Base-by-base conservation (phyloP, 1,140 invertebrate genomes). In the Temnothorax nylanderi region DNA sequence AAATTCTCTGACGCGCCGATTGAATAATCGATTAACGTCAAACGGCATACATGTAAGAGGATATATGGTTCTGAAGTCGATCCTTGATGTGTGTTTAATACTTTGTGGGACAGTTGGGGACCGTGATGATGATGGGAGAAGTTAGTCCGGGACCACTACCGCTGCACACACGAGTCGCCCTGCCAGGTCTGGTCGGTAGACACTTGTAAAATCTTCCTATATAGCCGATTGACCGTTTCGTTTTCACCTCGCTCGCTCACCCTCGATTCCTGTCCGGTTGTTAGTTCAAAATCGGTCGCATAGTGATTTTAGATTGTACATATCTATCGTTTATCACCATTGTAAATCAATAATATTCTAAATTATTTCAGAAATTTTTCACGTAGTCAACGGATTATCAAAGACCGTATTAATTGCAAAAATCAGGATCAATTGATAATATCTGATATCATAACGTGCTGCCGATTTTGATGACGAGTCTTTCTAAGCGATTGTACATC, bases 91-190 rank as follows among this genome's bases (percentile, higher is more conserved):
- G 87, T 89, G 89, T 94, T 92, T 93, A 92, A 92, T 94, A 93
- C 91, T 94, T 94, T 93, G 89, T 93, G 94, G 91, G 91, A 90
- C 93, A 94, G 93, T 91, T 94, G 91, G 94, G 87, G 92, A 94
- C 94, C 91, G 92, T 93, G 92, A 91, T 89, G 92, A 91, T 89
- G 90, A 92, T 92, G 91, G 92, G 93, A 94, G 94, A 94, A 90
- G 90, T 94, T 94, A 93, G 90, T 94, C 93, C 89, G 91, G 93
- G 93, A 94, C 91, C 90, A 93, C 91, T 94, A 92, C 93, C 92
- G 87, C 92, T 94, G 87, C 93, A 94, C 88, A 94, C 93, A 92
- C 91, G 92, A 86, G 93, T 94, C 93, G 92, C 92, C 89, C 92
- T 94, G 88, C 93, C 93, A 92, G 93, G 93, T 94, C 93, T 93